Conservation (phyloP, 1,140 invertebrate species). For the Drosophila santomea region DNA sequence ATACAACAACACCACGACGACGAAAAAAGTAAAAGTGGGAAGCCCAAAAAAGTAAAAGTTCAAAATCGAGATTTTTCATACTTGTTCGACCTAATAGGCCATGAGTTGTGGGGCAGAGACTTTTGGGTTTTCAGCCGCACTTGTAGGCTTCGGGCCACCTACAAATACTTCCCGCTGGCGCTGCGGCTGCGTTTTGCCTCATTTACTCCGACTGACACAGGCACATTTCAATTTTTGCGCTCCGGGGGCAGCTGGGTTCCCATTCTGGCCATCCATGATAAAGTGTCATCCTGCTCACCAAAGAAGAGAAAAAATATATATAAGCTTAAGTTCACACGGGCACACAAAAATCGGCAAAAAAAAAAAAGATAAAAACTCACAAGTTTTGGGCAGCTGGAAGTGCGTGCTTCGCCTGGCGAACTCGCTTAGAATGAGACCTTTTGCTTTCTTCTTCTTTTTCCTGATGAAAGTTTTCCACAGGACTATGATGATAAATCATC, state of each 20-base stretch:
- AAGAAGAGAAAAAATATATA: constrained; percentile 36
- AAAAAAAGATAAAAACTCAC: constrained; percentile 48
- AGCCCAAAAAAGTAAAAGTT: constrained; percentile 4
- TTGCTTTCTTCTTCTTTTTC: constrained; percentile 53
- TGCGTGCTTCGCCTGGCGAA: constrained; percentile 56
- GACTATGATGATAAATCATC: constrained; percentile 73
- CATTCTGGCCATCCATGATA: constrained; percentile 48
- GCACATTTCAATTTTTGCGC: constrained; percentile 76
- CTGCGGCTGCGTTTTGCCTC: constrained; percentile 67
- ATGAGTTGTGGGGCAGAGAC: neutral
- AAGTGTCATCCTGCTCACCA: constrained; percentile 59
- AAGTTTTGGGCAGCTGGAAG: constrained; percentile 53
- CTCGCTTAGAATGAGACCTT: constrained; percentile 37
- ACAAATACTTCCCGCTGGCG: constrained; percentile 48
- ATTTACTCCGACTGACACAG: constrained; percentile 68
- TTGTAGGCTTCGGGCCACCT: constrained; percentile 32
- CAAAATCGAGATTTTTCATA: constrained; percentile 26
- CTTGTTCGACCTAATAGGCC: constrained; percentile 33
- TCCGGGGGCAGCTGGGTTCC: constrained; percentile 43
- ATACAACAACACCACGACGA: constrained; percentile 30
- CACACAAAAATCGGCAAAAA: constrained; percentile 9
- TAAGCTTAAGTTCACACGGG: constrained; percentile 11
- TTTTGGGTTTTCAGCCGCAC: no score
- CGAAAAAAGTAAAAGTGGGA: neutral
- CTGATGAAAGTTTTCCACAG: constrained; percentile 46